Conservation (phyloP, 2,888 invertebrate species). For the Amphipyra berbera region DNA sequence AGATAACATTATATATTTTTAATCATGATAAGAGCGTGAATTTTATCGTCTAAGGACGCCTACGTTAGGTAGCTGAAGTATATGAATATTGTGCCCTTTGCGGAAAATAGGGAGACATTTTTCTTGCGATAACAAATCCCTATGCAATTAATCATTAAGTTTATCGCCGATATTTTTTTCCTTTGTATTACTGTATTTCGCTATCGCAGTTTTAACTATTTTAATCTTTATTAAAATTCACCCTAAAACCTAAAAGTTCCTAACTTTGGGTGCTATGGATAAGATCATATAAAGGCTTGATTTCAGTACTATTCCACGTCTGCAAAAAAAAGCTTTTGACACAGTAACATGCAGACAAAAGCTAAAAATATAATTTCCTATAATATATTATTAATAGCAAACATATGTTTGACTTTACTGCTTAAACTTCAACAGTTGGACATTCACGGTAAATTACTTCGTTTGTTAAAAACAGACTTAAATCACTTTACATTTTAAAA, state of each 20-base stretch:
- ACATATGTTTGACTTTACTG: background rate
- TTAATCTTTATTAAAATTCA: too few relatives aligned
- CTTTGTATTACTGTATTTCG: too few relatives aligned
- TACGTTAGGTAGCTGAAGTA: background rate
- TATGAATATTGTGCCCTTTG: too few relatives aligned
- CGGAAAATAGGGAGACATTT: background rate
- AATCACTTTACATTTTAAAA: constrained; percentile 12
- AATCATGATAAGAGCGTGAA: constrained; percentile 33
- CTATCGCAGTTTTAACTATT: too few relatives aligned
- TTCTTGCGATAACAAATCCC: background rate
- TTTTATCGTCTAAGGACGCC: constrained; percentile 25
- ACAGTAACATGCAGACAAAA: too few relatives aligned
- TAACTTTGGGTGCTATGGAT: too few relatives aligned
- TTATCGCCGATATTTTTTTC: background rate
- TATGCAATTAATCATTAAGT: constrained; percentile 1
- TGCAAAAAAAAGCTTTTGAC: too few relatives aligned
- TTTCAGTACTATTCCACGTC: too few relatives aligned
- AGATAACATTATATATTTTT: constrained; percentile 44
- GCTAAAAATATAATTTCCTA: too few relatives aligned
- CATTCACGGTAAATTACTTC: background rate
- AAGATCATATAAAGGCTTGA: too few relatives aligned
- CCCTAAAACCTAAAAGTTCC: too few relatives aligned
- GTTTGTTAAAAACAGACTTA: background rate
- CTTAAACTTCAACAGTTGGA: background rate
- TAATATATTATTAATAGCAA: background rate